Conservation (phyloP, 2,797 vertebrate species). For the Pelodytes ibericus region DNA sequence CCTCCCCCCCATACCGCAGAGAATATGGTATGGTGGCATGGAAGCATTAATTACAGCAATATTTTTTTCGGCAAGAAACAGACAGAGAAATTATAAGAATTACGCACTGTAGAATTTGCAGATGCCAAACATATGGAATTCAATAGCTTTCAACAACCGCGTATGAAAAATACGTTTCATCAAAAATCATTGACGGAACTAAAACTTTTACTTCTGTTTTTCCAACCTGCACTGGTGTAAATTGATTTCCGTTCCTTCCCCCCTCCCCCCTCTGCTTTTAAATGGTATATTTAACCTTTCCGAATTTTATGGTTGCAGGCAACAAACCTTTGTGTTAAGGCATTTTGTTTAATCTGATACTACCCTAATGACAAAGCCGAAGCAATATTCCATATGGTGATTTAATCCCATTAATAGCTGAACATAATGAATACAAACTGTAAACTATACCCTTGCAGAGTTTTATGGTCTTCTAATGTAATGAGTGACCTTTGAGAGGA, state of each 20-base stretch:
- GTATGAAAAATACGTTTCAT: not conserved
- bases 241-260: constrained; percentile 14
- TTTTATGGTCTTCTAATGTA: constrained; percentile 55
- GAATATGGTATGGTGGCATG: too few relatives aligned
- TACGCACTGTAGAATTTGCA: not conserved
- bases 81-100: too few relatives aligned
- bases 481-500: constrained; percentile 53
- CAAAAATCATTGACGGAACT: constrained; percentile 2
- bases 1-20: too few relatives aligned
- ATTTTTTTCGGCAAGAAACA: too few relatives aligned
- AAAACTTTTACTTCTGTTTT: constrained; percentile 18
- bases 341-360: constrained; percentile 33
- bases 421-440: constrained; percentile 50
- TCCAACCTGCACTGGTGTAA: not conserved
- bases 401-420: constrained; percentile 48
- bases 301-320: constrained; percentile 45
- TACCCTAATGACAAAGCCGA: constrained; percentile 29
- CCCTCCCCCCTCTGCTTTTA: constrained; percentile 29
- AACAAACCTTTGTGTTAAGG: constrained; percentile 48
- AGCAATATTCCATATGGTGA: constrained; percentile 47
- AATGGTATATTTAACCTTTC: constrained; percentile 55
- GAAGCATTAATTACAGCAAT: too few relatives aligned
- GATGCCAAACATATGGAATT: not conserved
- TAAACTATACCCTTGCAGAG: constrained; percentile 49
- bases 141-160: not conserved